These are phyloP conservation scores for Otis tarda DNA, from an alignment of 2,113 vertebrate species.

Conservation along the genomic window DNA sequence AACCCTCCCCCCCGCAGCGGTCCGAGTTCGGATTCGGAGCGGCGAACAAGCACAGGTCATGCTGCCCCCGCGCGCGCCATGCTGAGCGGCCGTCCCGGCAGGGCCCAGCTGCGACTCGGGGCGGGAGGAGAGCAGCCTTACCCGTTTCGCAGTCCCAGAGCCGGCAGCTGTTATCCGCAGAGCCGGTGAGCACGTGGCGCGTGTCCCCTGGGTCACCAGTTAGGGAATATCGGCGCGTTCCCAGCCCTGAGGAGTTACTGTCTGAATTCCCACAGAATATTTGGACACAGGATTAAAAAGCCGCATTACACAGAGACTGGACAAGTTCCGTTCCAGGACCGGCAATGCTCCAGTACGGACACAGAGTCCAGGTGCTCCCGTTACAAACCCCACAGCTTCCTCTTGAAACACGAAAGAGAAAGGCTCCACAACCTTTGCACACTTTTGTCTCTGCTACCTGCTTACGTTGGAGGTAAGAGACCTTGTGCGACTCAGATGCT, in stretches of 20 bases:
- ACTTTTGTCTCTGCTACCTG: rapidly evolving
- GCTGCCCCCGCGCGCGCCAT: not conserved
- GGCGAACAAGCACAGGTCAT: rapidly evolving
- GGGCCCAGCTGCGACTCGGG: rapidly evolving
- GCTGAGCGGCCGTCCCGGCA: rapidly evolving
- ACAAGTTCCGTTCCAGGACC: not conserved
- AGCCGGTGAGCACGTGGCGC: slow-evolving; percentile 91
- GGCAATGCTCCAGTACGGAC: not conserved
- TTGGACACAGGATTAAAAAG: not conserved
- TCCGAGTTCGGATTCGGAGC: rapidly evolving
- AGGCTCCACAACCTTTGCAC: rapidly evolving
- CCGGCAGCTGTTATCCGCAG: slow-evolving; percentile 95
- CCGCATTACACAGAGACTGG: rapidly evolving
- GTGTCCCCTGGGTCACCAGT: slow-evolving; percentile 87
- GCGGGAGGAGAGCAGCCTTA: not conserved
- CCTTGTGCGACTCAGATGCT: rapidly evolving
- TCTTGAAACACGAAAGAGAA: rapidly evolving
- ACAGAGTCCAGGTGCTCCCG: rapidly evolving
- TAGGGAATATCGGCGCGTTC: slow-evolving; percentile 48
- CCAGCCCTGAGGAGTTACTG: not conserved
- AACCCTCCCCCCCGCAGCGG: too few species aligned
- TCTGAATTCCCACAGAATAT: rapidly evolving
- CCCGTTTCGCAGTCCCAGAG: slow-evolving; percentile 98
- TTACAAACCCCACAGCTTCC: not conserved
- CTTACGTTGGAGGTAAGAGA: rapidly evolving